Conservation (phyloP, 2,888 invertebrate genomes). For the Notodonta ziczac region DNA sequence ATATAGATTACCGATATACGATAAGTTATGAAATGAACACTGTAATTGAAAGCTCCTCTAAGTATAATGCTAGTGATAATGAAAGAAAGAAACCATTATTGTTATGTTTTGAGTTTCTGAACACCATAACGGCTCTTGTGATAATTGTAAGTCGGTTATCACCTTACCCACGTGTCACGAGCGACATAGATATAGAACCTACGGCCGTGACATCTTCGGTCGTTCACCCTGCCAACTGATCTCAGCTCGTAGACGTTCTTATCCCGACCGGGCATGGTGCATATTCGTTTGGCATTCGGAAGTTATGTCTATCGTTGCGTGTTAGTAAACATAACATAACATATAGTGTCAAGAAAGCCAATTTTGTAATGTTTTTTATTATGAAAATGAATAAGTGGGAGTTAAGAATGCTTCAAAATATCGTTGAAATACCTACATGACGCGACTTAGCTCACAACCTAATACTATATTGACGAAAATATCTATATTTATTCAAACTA, state of each 20-base stretch:
- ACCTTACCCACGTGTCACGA: constrained; percentile 48
- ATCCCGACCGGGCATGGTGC: constrained; percentile 44
- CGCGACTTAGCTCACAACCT: too few species aligned
- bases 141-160: constrained; percentile 37
- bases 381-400: not conserved
- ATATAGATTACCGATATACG: too few species aligned
- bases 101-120: constrained; percentile 25
- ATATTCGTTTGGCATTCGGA: constrained; percentile 29
- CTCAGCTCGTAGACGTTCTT: constrained; percentile 55
- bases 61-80: not conserved
- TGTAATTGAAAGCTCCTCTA: not conserved
- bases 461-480: too few species aligned
- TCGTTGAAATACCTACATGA: too few species aligned
- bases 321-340: constrained; percentile 17
- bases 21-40: too few species aligned
- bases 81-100: constrained; percentile 11
- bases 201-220: constrained; percentile 75
- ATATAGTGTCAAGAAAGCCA: constrained; percentile 3
- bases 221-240: constrained; percentile 71
- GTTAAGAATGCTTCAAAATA: too few species aligned
- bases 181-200: constrained; percentile 33
- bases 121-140: constrained; percentile 39
- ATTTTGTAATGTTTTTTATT: not conserved
- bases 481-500: too few species aligned
- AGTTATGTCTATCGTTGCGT: constrained; percentile 18